Evolutionary conservation across 2,797 vertebrate species (phyloP), one percentile per base, ranked within the genome.

Genomic region (Gymnocypris eckloni): DNA sequence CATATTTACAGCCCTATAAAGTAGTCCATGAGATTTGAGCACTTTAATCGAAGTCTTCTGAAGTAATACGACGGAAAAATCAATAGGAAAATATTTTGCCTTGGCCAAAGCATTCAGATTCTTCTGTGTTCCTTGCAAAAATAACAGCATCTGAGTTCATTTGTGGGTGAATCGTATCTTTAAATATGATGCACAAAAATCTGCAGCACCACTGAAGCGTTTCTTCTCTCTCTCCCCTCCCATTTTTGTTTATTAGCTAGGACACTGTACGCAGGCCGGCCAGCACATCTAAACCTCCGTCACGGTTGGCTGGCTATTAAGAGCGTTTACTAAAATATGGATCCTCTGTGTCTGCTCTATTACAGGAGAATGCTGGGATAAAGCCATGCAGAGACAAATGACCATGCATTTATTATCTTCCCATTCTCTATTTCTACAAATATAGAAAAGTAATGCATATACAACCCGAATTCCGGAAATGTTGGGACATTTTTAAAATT

Each of bases 371-470:
- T 72, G 69, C 69, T 72, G 81, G 39, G 54, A 41, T 12, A 59
- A 37, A 72, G 81, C n/a, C 39, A 61, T 61, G 81, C 50, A 82
- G 52, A 72, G 37, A 82, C 50, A 81, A 81, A 6, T 39, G 12
- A 70, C 7, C 66, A 39, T 69, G 66, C 52, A 33, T 33, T 67
- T 67, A 50, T 41, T n/a, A 54, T 22, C 25, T 54, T 37, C 37
- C 37, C 16, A 13, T 54, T 54, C 52, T 76, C 28, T 39, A 13
- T 39, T 11, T 33, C 71, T 48, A 52, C 25, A 33, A 28, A 64
- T 66, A 7, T 16, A 33, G 33, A 3, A 73, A 75, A 28, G 1
- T 18, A 75, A 33, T 33, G 45, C 25, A 20, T 20, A 9, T 9
- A 41, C 39, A 6, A 41, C 39, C 6, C 39, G 39, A 41, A 41